Percentiles rank a stretch among this genome's conserved stretches.
Evolutionary conservation across 2,797 vertebrate genomes (phyloP).

Genomic region (Carcharodon carcharias): DNA sequence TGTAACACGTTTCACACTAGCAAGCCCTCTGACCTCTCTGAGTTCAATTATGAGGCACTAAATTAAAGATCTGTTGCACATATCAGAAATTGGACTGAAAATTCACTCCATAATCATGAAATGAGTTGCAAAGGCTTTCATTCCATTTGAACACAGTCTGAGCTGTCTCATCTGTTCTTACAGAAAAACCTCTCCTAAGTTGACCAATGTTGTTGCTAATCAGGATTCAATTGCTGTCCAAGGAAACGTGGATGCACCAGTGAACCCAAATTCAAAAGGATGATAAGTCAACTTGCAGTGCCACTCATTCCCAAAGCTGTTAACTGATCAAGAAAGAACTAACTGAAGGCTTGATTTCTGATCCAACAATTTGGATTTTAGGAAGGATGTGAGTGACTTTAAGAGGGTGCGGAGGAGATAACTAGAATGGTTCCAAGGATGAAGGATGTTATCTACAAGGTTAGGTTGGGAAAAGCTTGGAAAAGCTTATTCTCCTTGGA

Average conservation of each 20-base stretch:
- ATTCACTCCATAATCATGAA: neutral
- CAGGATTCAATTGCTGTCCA: neutral
- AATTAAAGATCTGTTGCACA: neutral
- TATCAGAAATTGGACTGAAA: neutral
- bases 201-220: neutral
- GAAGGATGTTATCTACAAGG: neutral
- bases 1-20: neutral
- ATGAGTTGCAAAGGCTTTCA: neutral
- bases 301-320: neutral
- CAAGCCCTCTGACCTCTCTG: neutral
- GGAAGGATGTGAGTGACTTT: neutral
- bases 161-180: neutral
- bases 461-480: neutral
- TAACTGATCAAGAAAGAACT: neutral
- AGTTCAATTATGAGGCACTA: neutral
- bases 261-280: neutral
- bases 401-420: neutral
- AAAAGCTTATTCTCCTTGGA: too few species aligned
- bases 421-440: neutral
- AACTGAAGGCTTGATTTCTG: neutral
- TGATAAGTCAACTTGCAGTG: neutral
- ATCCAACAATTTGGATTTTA: neutral
- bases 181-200: neutral
- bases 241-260: neutral
- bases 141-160: neutral